Evolutionary conservation across 2,797 vertebrate species (phyloP).

Genomic region (Megalops cyprinoides): DNA sequence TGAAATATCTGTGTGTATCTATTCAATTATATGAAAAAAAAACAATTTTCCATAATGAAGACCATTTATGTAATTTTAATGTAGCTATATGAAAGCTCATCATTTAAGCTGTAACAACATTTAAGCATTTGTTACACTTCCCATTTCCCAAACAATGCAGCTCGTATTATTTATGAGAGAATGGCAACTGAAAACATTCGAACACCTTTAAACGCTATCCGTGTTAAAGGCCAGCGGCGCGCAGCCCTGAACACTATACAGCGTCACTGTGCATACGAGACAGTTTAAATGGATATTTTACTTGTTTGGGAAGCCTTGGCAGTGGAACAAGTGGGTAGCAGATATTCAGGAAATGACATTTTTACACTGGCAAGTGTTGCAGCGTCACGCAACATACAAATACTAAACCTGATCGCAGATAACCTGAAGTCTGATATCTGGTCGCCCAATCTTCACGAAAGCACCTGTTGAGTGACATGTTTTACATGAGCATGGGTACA

Average conservation of each 20-base stretch:
- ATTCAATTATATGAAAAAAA: constrained; percentile 33
- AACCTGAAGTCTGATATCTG: background rate
- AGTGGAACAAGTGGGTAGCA: background rate
- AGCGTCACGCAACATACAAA: background rate
- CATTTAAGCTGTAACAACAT: constrained; percentile 25
- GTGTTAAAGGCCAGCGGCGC: background rate
- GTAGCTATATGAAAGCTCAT: constrained; percentile 21
- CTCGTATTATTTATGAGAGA: background rate
- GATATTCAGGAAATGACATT: background rate
- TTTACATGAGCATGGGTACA: background rate
- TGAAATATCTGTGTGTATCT: constrained; percentile 40
- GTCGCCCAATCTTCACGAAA: background rate
- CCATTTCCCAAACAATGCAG: constrained; percentile 3
- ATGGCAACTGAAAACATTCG: background rate
- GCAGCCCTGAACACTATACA: constrained; percentile 9
- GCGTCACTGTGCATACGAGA: background rate
- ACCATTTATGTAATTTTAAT: constrained; percentile 30
- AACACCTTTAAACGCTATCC: background rate
- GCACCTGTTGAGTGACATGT: background rate
- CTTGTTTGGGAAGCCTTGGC: background rate
- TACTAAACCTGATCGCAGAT: background rate
- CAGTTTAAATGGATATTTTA: background rate
- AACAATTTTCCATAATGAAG: constrained; percentile 1
- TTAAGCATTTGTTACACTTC: no score
- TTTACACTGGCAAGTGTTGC: background rate